A percentile compares a stretch with the other conserved stretches of the same genome.
phyloP scores from a whole-genome alignment of 2,113 vertebrate genomes.

The Tylochromis polylepis region DNA sequence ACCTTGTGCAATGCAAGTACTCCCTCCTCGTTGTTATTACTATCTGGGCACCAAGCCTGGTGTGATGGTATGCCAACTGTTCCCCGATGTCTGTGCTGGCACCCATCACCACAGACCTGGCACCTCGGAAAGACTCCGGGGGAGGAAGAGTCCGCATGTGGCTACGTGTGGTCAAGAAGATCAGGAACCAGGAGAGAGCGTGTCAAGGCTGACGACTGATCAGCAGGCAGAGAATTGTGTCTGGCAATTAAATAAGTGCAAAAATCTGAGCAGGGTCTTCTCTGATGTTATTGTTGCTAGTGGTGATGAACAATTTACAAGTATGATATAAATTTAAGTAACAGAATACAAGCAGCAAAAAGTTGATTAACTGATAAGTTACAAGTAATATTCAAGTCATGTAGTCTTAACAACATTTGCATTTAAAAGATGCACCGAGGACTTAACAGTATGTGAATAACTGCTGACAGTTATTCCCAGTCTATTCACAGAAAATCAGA shows the following conservation, averaged over 20 bases:
- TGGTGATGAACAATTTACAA: background rate
- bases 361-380: background rate
- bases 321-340: background rate
- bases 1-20: constrained; percentile 70
- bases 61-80: constrained; percentile 80
- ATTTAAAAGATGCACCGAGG: background rate
- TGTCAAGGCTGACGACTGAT: constrained; percentile 15
- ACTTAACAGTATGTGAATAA: background rate
- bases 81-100: constrained; percentile 78
- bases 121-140: constrained; percentile 64
- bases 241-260: background rate
- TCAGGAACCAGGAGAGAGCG: constrained; percentile 6
- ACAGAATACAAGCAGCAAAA: background rate
- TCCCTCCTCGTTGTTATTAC: constrained; percentile 74
- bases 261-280: background rate
- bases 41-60: constrained; percentile 72
- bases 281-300: background rate
- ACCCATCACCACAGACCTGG: constrained; percentile 68
- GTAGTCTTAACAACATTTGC: background rate
- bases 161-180: constrained; percentile 35
- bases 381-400: background rate
- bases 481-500: background rate
- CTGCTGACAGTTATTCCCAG: background rate
- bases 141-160: constrained; percentile 45
- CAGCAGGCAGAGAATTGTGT: background rate